Conservation (phyloP, 2,888 invertebrate species). For the Gandaritis pyraliata region DNA sequence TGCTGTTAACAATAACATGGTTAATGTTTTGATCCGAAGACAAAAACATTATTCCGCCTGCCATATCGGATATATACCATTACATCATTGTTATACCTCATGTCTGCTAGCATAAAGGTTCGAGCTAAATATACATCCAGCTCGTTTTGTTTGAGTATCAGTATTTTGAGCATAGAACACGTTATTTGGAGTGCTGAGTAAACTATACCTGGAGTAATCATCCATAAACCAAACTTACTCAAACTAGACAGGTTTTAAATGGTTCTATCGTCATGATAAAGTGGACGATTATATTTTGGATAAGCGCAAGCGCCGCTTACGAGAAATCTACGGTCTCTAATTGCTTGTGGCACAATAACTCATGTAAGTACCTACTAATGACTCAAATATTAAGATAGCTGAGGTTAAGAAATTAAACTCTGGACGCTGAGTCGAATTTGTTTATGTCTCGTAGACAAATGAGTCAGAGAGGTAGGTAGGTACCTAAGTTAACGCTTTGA, state of each 20-base stretch:
- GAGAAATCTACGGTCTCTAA: conserved; percentile 41
- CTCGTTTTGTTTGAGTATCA: conserved; percentile 9
- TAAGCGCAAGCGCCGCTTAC: conserved; percentile 47
- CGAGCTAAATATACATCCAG: conserved; percentile 7
- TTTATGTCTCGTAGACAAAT: conserved; percentile 44
- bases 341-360: conserved; percentile 64
- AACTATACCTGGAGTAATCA: neutral
- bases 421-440: conserved; percentile 35
- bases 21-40: conserved; percentile 19
- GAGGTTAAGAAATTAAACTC: conserved; percentile 29
- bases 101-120: conserved; percentile 14
- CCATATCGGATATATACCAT: conserved; percentile 5
- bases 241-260: conserved; percentile 2
- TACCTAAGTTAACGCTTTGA: neutral
- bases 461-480: conserved; percentile 12
- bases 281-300: conserved; percentile 48
- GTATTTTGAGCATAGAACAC: neutral
- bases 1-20: conserved; percentile 24
- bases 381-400: conserved; percentile 29
- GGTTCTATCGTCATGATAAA: conserved; percentile 42
- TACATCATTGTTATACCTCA: conserved; percentile 20
- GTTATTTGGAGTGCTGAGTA: neutral
- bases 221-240: neutral
- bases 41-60: conserved; percentile 23
- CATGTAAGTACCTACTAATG: conserved; percentile 58